Evolutionary conservation across 1,140 invertebrate genomes (phyloP).

Genomic region (Monochamus saltuarius): DNA sequence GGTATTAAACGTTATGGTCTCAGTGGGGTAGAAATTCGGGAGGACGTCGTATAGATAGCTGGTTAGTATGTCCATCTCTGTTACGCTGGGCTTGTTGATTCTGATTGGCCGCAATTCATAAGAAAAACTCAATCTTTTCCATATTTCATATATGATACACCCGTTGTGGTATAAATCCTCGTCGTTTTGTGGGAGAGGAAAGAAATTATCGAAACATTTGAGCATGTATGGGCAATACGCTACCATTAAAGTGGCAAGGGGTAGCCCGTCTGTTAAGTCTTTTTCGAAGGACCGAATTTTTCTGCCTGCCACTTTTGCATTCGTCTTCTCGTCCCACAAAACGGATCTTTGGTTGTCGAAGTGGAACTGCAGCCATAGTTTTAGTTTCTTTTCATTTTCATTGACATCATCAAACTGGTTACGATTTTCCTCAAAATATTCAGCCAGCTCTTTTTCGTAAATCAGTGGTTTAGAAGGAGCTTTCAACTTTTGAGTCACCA

Average conservation of each 20-base stretch:
- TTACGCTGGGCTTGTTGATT: slow-evolving; percentile 31
- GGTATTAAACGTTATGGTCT: slow-evolving; percentile 37
- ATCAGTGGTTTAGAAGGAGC: background rate
- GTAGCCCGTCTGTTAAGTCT: slow-evolving; percentile 48
- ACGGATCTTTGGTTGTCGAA: slow-evolving; percentile 26
- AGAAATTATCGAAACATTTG: slow-evolving; percentile 44
- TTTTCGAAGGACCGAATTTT: slow-evolving; percentile 1
- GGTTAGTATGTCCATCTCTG: slow-evolving; percentile 9
- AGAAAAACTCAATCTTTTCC: slow-evolving; percentile 51
- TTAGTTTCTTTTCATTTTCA: slow-evolving; percentile 23
- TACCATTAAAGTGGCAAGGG: slow-evolving; percentile 48
- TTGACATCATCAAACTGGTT: slow-evolving; percentile 15
- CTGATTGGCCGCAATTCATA: slow-evolving; percentile 47
- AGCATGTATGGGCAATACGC: slow-evolving; percentile 51
- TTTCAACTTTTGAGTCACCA: background rate
- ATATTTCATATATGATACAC: slow-evolving; percentile 45
- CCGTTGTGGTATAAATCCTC: slow-evolving; percentile 52
- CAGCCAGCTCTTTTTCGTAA: background rate
- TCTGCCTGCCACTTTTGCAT: slow-evolving; percentile 10
- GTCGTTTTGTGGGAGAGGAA: slow-evolving; percentile 34
- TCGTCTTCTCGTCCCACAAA: slow-evolving; percentile 20
- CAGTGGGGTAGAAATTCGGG: slow-evolving; percentile 42
- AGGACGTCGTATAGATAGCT: slow-evolving; percentile 49
- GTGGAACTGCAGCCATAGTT: slow-evolving; percentile 33
- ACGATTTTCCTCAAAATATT: slow-evolving; percentile 15